Evolutionary conservation across 2,113 vertebrate genomes (phyloP), one percentile per base, ranked within the genome.

Genomic region (Mormoops blainvillei): DNA sequence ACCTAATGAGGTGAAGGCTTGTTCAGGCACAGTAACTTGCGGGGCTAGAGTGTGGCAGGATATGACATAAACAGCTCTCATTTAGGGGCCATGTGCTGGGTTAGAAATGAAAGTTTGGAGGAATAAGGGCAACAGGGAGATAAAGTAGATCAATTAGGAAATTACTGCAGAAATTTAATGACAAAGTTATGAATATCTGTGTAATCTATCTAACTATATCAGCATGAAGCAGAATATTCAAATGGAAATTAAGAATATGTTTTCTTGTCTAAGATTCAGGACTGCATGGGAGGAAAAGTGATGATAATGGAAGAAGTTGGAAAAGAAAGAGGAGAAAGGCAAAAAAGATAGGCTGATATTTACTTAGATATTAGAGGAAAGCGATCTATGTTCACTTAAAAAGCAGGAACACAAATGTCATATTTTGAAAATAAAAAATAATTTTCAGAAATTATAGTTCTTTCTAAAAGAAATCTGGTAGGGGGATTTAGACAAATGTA

Each of bases 91-190:
- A 1, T 48, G 14, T 74, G 63, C 20, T 61, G n/a, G 45, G 54
- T 81, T 52, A 67, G n/a, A 56, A 74, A 63, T 36, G 16, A 71
- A 89, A 20, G 0, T 50, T 92, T 94, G 83, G 33, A 70, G 71
- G 58, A 10, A 88, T 73, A 63, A 77, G 36, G 26, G 18, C 18
- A 68, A 58, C 2, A 48, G 50, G 16, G 14, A 94, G 11, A 63
- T 8, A 7, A 4, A 96, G 4, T 16, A 84, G 31, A 80, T 83
- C 26, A 91, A 71, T 80, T 71, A 92, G 28, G 15, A 83, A 81
- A 58, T 76, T 85, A 92, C 33, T 52, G 45, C 11, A 94, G 63
- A 96, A 74, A 92, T 87, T 84, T 89, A 92, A 84, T 14, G 81
- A 87, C 65, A 26, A 73, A 87, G 43, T 85, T 90, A 73, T 82